Conservation (phyloP, 2,113 vertebrate genomes). For the Stictonetta naevosa region DNA sequence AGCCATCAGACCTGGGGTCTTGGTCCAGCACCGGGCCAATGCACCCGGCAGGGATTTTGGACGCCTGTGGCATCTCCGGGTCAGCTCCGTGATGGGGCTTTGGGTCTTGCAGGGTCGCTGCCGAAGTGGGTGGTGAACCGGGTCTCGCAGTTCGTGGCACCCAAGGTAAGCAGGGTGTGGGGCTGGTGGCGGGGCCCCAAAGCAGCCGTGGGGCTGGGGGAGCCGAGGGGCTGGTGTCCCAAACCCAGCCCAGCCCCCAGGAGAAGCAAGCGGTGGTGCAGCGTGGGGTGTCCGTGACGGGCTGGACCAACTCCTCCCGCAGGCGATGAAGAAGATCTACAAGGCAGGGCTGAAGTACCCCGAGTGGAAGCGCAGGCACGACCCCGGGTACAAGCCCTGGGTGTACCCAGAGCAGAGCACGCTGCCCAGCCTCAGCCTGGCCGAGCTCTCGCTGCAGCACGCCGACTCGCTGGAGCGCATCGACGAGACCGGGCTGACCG, state of each 20-base stretch:
- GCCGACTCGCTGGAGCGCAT: slow-evolving; percentile 85
- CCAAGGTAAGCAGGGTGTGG: slow-evolving; percentile 70
- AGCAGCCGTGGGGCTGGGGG: too few species aligned
- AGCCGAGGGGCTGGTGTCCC: not conserved
- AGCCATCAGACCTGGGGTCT: not conserved
- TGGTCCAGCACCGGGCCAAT: rapidly evolving
- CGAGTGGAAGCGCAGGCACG: slow-evolving; percentile 84
- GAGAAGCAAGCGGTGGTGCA: rapidly evolving
- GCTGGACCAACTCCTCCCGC: not conserved
- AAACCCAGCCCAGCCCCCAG: not conserved
- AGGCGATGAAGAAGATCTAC: slow-evolving; percentile 90
- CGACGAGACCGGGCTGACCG: slow-evolving; percentile 80
- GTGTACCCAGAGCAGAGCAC: slow-evolving; percentile 85
- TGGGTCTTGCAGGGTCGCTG: slow-evolving; percentile 78
- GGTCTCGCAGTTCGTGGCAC: slow-evolving; percentile 87
- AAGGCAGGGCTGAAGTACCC: slow-evolving; percentile 88
- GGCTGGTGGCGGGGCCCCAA: rapidly evolving
- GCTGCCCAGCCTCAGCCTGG: slow-evolving; percentile 74
- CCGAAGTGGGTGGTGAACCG: slow-evolving; percentile 90
- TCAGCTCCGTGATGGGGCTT: not conserved
- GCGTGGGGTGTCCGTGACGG: rapidly evolving
- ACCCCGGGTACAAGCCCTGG: slow-evolving; percentile 83
- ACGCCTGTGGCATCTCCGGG: not conserved
- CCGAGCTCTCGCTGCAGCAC: slow-evolving; percentile 77
- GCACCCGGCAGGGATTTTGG: not conserved